These are phyloP conservation scores for Drosophila limbata DNA, from an alignment of 2,888 invertebrate genomes.

Conservation along the genomic window DNA sequence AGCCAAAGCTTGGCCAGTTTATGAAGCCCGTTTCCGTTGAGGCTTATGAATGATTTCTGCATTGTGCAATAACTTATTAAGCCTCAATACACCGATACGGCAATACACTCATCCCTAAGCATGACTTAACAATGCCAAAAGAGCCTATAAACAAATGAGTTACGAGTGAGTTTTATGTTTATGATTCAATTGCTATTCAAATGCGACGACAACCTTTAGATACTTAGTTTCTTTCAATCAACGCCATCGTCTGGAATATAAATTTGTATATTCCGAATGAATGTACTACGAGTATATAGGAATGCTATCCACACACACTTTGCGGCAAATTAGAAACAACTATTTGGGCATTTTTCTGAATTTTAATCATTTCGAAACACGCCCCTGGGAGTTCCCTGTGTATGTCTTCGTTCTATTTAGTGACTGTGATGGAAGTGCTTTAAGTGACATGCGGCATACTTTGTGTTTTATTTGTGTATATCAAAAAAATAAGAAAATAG, in stretches of 20 bases:
- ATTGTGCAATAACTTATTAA: constrained; percentile 41
- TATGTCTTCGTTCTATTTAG: background rate
- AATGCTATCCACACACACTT: constrained; percentile 7
- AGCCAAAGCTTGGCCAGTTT: constrained; percentile 40
- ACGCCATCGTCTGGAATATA: background rate
- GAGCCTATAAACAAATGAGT: constrained; percentile 49
- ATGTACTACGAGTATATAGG: constrained; percentile 4
- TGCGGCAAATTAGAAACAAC: constrained; percentile 35
- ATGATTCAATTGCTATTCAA: constrained; percentile 29
- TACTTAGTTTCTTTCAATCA: background rate
- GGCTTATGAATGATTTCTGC: constrained; percentile 42
- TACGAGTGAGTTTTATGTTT: constrained; percentile 20
- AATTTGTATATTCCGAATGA: background rate
- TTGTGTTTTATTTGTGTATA: background rate
- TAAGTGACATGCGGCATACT: background rate
- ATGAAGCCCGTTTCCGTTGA: constrained; percentile 64
- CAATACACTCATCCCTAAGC: constrained; percentile 3
- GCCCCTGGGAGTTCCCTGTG: constrained; percentile 32
- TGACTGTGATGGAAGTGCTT: background rate
- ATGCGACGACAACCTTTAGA: constrained; percentile 35
- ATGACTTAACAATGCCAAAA: constrained; percentile 1
- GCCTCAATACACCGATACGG: background rate
- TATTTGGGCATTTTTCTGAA: constrained; percentile 56
- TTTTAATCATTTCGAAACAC: constrained; percentile 47
- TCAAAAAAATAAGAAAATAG: background rate